phyloP scores from a whole-genome alignment of 2,888 invertebrate species.

The Torymus auratus region DNA sequence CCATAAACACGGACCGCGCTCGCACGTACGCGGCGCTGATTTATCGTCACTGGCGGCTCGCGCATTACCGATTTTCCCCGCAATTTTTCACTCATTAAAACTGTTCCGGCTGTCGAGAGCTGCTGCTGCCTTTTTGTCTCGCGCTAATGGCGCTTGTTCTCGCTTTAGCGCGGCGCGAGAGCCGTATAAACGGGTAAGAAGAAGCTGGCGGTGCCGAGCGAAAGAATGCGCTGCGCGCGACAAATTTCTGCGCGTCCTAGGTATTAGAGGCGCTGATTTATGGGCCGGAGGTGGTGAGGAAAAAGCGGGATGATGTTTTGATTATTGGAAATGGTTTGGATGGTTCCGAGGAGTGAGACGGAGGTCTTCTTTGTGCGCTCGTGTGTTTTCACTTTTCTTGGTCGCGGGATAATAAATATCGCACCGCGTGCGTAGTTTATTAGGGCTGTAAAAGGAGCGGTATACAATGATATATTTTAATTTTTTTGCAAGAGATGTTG shows the following conservation, averaged over 20 bases:
- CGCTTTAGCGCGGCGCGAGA: neutral
- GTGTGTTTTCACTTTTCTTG: no score
- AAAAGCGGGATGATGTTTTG: conserved; percentile 25
- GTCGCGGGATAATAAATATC: no score
- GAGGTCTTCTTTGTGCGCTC: no score
- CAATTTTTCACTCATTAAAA: conserved; percentile 49
- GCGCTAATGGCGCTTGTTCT: conserved; percentile 23
- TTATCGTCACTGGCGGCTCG: conserved; percentile 30
- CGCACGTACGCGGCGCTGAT: conserved; percentile 25
- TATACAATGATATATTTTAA: no score
- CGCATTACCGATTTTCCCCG: conserved; percentile 50
- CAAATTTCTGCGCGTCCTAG: conserved; percentile 43
- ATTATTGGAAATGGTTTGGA: conserved; percentile 32
- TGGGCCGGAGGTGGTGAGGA: neutral
- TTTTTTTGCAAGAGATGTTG: no score
- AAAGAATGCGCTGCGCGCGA: conserved; percentile 26
- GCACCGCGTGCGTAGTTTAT: no score
- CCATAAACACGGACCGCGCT: conserved; percentile 18
- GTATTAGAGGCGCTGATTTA: conserved; percentile 20
- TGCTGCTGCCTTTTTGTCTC: neutral
- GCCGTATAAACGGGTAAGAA: neutral
- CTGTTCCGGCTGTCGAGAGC: conserved; percentile 26
- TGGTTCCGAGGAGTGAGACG: neutral
- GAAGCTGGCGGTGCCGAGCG: neutral
- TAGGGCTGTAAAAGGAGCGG: no score